These are phyloP conservation scores for Hipparchia sbordonii DNA, from an alignment of 2,888 invertebrate species.

Conservation along the genomic window DNA sequence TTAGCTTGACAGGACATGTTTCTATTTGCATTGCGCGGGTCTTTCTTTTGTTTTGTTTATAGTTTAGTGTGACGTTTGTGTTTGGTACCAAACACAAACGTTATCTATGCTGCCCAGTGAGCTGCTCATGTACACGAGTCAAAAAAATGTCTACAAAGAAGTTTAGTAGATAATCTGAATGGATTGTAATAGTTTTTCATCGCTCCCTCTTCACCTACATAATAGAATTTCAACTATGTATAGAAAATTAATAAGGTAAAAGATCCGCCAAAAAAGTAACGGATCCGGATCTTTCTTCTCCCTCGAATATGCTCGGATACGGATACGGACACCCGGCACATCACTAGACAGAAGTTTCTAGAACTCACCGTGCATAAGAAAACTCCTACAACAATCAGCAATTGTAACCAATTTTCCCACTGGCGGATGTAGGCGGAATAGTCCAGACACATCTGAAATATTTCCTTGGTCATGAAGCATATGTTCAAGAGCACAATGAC, in stretches of 20 bases:
- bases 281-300: too few relatives aligned
- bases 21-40: not conserved
- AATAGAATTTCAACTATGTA: too few relatives aligned
- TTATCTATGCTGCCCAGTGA: too few relatives aligned
- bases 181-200: too few relatives aligned
- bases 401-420: constrained; percentile 94
- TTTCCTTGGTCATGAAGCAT: constrained; percentile 87
- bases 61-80: too few relatives aligned
- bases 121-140: too few relatives aligned
- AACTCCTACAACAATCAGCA: constrained; percentile 88
- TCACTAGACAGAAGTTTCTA: not conserved
- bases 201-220: too few relatives aligned
- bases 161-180: too few relatives aligned
- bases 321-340: too few relatives aligned
- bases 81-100: too few relatives aligned
- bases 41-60: not conserved
- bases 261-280: not conserved
- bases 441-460: constrained; percentile 90
- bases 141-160: too few relatives aligned
- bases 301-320: not conserved
- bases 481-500: constrained; percentile 85
- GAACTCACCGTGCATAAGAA: constrained; percentile 85
- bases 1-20: not conserved
- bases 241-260: too few relatives aligned
- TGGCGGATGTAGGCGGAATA: constrained; percentile 88